phyloP scores from a whole-genome alignment of 2,113 vertebrate species.

The Phaethornis superciliosus region DNA sequence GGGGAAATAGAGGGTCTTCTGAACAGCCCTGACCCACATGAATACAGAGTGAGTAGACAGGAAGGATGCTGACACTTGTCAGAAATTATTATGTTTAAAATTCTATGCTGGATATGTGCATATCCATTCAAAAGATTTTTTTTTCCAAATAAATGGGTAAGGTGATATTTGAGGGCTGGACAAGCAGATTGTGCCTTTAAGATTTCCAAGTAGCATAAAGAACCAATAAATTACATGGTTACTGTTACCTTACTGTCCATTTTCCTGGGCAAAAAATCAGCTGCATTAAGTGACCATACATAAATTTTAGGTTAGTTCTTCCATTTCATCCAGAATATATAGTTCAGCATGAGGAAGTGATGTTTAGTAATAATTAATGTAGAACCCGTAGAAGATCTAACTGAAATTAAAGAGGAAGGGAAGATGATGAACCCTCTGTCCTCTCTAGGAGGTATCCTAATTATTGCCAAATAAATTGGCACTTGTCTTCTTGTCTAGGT shows the following conservation, averaged over 20 bases:
- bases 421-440: neutral
- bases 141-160: neutral
- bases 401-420: neutral
- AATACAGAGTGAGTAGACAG: neutral
- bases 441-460: neutral
- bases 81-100: neutral
- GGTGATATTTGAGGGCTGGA: neutral
- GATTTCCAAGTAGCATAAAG: neutral
- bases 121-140: neutral
- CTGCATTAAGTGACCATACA: neutral
- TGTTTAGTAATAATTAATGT: constrained; percentile 10
- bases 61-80: neutral
- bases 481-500: neutral
- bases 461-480: neutral
- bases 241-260: neutral
- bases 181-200: neutral
- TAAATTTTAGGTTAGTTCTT: neutral
- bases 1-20: neutral
- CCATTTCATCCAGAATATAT: neutral
- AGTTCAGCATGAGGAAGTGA: neutral
- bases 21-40: neutral
- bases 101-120: neutral
- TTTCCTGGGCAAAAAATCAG: neutral
- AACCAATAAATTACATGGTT: neutral
- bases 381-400: neutral